Conservation (phyloP, 2,797 vertebrate species). For the Sparus aurata region DNA sequence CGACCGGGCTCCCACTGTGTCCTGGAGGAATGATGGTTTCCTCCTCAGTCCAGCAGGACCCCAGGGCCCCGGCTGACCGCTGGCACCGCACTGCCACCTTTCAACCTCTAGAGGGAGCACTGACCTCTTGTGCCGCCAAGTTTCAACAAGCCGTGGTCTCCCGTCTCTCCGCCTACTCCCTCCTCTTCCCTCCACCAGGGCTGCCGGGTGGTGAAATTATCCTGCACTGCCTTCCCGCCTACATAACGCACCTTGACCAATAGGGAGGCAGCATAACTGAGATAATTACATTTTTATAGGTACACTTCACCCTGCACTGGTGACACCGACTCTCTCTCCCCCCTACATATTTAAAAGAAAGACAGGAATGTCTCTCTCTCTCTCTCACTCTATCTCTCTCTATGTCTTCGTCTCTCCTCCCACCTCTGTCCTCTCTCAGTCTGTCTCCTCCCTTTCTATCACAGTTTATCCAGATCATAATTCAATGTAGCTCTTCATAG, state of each 20-base stretch:
- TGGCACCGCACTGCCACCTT: conserved; percentile 50
- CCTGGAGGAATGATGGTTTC: conserved; percentile 23
- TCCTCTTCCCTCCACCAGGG: background rate
- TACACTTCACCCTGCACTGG: background rate
- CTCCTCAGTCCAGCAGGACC: conserved; percentile 87
- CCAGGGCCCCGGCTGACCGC: conserved; percentile 76
- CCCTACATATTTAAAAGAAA: conserved; percentile 18
- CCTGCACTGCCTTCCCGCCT: background rate
- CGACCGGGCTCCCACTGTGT: background rate
- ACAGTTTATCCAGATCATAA: background rate
- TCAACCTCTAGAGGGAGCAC: conserved; percentile 80
- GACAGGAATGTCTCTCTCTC: conserved; percentile 25
- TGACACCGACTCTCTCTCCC: conserved; percentile 4
- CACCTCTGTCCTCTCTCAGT: conserved; percentile 3
- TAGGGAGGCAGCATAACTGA: conserved; percentile 27
- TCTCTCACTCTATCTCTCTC: background rate
- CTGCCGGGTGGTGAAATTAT: background rate
- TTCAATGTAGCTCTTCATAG: conserved; percentile 2
- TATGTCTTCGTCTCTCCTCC: conserved; percentile 15
- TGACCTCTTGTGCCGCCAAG: conserved; percentile 58
- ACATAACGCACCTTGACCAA: conserved; percentile 24
- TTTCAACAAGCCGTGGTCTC: background rate
- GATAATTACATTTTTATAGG: conserved; percentile 18
- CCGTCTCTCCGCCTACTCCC: conserved; percentile 1
- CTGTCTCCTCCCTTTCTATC: conserved; percentile 17